Evolutionary conservation across 1,140 invertebrate genomes (phyloP).

Genomic region (Drosophila parabipectinata): DNA sequence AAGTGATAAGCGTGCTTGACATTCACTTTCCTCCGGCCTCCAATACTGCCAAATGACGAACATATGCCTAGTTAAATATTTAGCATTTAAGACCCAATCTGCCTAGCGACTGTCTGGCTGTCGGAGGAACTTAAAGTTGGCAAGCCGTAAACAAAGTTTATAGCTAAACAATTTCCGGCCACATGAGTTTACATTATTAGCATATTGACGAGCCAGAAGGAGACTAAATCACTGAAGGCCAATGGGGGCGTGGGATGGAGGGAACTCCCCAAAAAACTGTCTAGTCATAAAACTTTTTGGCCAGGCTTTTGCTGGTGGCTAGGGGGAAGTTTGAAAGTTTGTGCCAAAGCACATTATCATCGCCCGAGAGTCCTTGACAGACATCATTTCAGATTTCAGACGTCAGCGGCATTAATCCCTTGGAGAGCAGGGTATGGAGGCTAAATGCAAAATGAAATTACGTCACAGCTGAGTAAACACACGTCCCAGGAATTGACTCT

Average conservation of each 20-base stretch:
- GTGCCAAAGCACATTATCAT: slow-evolving; percentile 68
- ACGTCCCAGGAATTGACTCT: slow-evolving; percentile 28
- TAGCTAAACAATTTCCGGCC: slow-evolving; percentile 74
- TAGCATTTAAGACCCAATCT: slow-evolving; percentile 38
- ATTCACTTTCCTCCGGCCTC: slow-evolving; percentile 27
- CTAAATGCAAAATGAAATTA: slow-evolving; percentile 65
- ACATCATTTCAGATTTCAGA: slow-evolving; percentile 56
- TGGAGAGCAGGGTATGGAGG: neutral
- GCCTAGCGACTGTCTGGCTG: slow-evolving; percentile 10
- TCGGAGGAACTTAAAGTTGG: slow-evolving; percentile 39
- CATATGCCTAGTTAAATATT: slow-evolving; percentile 54
- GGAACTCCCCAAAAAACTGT: slow-evolving; percentile 60
- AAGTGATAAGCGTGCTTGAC: slow-evolving; percentile 40
- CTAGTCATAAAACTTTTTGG: slow-evolving; percentile 74
- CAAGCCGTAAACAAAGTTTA: slow-evolving; percentile 73
- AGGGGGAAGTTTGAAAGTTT: slow-evolving; percentile 51
- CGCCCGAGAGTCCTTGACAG: slow-evolving; percentile 52
- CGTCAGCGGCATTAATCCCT: slow-evolving; percentile 57
- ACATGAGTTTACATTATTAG: slow-evolving; percentile 72
- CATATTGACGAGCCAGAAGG: slow-evolving; percentile 66
- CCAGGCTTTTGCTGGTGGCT: slow-evolving; percentile 36
- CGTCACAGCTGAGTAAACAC: slow-evolving; percentile 69
- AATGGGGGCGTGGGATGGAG: neutral
- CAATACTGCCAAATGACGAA: slow-evolving; percentile 30
- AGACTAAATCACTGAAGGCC: slow-evolving; percentile 33